Evolutionary conservation across 2,797 vertebrate genomes (phyloP).

Genomic region (Pseudochaenichthys georgianus): DNA sequence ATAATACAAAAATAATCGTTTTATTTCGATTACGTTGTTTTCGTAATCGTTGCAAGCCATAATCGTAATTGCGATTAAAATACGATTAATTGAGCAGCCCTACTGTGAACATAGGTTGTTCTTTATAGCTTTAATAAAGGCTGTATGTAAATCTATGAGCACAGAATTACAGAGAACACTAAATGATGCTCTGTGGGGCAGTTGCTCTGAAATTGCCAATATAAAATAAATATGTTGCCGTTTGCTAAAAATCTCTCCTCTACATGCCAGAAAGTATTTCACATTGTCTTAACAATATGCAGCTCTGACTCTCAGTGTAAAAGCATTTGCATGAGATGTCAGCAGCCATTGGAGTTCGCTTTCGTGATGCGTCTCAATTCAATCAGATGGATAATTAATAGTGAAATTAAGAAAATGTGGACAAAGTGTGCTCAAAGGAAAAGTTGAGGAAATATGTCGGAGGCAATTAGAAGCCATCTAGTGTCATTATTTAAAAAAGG

Average conservation of each 20-base stretch:
- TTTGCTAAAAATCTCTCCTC: background rate
- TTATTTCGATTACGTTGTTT: no score
- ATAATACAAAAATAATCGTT: no score
- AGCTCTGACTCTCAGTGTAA: conserved; percentile 7
- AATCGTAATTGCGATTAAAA: no score
- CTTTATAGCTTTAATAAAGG: conserved; percentile 2
- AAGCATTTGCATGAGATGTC: conserved; percentile 25
- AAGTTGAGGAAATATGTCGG: conserved; percentile 2
- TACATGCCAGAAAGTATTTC: background rate
- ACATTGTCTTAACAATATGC: conserved; percentile 4
- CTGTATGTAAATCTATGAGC: conserved; percentile 2
- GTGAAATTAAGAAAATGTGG: background rate
- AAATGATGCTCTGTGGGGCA: background rate
- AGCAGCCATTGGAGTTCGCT: conserved; percentile 26
- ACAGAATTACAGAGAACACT: background rate
- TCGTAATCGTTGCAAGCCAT: no score
- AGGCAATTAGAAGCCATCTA: background rate
- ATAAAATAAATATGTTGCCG: conserved; percentile 2
- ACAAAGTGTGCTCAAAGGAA: background rate
- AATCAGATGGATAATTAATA: conserved; percentile 6
- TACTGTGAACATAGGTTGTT: background rate
- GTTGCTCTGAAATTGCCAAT: background rate
- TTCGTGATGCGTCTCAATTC: conserved; percentile 12
- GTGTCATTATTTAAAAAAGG: background rate
- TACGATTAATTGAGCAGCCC: no score